Percentiles rank a stretch among this genome's conserved stretches.
phyloP scores from a whole-genome alignment of 2,888 invertebrate species.

The Spodoptera littoralis region DNA sequence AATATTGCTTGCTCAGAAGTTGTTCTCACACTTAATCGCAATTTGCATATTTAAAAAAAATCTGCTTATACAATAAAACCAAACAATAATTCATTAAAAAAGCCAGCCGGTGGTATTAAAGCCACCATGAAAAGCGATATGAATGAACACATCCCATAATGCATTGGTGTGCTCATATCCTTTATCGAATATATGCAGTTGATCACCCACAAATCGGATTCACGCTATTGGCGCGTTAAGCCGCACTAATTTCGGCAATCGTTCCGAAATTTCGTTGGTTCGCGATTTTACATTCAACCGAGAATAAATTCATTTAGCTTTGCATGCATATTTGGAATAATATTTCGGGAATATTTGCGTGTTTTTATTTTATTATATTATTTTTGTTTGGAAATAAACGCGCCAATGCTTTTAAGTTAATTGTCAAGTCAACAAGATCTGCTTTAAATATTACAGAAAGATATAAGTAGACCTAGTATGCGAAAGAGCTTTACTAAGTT shows the following conservation, averaged over 20 bases:
- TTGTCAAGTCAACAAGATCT: too few species aligned
- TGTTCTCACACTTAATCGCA: too few species aligned
- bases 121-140: slow-evolving; percentile 15
- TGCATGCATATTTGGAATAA: slow-evolving; percentile 45
- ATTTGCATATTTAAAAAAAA: too few species aligned
- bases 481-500: too few species aligned
- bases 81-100: slow-evolving; percentile 2
- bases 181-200: slow-evolving; percentile 55
- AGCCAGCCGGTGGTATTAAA: slow-evolving; percentile 18
- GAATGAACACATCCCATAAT: slow-evolving; percentile 35
- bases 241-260: slow-evolving; percentile 63
- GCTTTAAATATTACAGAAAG: too few species aligned
- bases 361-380: slow-evolving; percentile 34
- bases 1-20: too few species aligned
- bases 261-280: slow-evolving; percentile 50
- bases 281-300: slow-evolving; percentile 53
- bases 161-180: slow-evolving; percentile 41
- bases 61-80: not conserved
- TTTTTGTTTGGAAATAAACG: too few species aligned
- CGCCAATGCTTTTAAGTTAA: too few species aligned
- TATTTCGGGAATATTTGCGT: slow-evolving; percentile 32
- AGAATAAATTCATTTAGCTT: slow-evolving; percentile 55
- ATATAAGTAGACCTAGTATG: too few species aligned
- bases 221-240: slow-evolving; percentile 64
- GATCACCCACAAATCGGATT: slow-evolving; percentile 61